A percentile compares a stretch with the other conserved stretches of the same genome.
Conservation (phyloP, 2,797 vertebrate species). For the Sebastes itinus region DNA sequence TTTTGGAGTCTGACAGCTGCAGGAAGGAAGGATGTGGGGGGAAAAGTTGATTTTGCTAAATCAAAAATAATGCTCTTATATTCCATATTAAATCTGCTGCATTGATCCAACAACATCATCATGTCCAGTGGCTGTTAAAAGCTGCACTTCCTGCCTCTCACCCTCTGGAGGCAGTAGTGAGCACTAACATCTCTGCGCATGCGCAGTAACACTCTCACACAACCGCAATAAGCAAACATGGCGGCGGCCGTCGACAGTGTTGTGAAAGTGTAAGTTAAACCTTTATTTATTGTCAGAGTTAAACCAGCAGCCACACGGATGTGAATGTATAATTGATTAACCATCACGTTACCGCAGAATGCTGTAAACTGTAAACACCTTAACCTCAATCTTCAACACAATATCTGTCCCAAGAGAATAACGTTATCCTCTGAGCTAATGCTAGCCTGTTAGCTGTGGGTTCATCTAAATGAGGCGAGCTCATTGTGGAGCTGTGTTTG, state of each 20-base stretch:
- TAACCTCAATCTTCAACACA: background rate
- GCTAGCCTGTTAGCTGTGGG: constrained; percentile 70
- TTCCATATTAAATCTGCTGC: background rate
- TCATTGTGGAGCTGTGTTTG: constrained; percentile 5
- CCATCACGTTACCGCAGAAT: accelerated
- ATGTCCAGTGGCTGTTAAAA: background rate
- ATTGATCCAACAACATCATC: background rate
- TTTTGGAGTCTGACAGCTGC: too few species aligned
- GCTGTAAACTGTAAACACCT: background rate
- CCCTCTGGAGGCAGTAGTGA: constrained; percentile 9
- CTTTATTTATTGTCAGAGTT: constrained; percentile 49
- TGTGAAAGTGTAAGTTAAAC: constrained; percentile 89
- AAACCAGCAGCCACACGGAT: background rate
- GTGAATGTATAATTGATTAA: background rate
- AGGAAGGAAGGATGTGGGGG: background rate
- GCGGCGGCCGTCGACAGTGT: constrained; percentile 89
- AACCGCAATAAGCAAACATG: constrained; percentile 85
- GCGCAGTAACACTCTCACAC: constrained; percentile 64
- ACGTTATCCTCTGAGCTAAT: constrained; percentile 64
- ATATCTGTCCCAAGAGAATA: constrained; percentile 66
- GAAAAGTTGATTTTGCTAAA: background rate
- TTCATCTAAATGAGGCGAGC: constrained; percentile 32
- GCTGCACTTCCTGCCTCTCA: background rate
- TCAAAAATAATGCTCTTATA: background rate
- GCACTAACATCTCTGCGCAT: constrained; percentile 53